These are phyloP conservation scores for Zosterops lateralis DNA, from an alignment of 2,113 vertebrate species.

Conservation along the genomic window DNA sequence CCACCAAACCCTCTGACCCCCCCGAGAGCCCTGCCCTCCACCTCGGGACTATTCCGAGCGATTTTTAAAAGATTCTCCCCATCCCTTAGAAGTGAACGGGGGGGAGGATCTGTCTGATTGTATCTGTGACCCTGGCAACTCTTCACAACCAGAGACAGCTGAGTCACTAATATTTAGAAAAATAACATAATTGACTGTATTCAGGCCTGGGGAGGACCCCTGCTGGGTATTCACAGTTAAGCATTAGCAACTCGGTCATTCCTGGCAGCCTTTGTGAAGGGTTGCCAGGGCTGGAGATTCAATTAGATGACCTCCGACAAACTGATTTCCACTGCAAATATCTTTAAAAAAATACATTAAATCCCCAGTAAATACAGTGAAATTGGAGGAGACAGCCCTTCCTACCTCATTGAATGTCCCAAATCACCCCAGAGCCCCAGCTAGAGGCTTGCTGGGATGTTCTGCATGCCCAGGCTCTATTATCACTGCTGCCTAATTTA, in stretches of 20 bases:
- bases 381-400: constrained; percentile 62
- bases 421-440: not conserved
- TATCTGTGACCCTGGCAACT: constrained; percentile 68
- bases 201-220: constrained; percentile 58
- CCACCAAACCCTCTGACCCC: not conserved
- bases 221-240: constrained; percentile 67
- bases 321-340: constrained; percentile 50
- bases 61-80: not conserved
- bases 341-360: constrained; percentile 30
- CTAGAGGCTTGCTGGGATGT: not conserved
- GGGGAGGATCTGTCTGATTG: constrained; percentile 49
- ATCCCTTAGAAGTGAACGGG: not conserved
- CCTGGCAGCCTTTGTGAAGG: constrained; percentile 66
- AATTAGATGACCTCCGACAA: constrained; percentile 64
- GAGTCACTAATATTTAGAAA: constrained; percentile 77
- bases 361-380: constrained; percentile 44
- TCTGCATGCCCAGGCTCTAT: not conserved
- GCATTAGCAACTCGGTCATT: constrained; percentile 66
- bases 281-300: constrained; percentile 56
- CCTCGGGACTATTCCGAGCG: not conserved
- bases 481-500: not conserved
- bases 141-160: constrained; percentile 70
- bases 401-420: constrained; percentile 37
- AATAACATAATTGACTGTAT: constrained; percentile 72
- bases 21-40: not conserved